Evolutionary conservation across 1,140 invertebrate species (phyloP).

Genomic region (Ceratosolen fusciceps): DNA sequence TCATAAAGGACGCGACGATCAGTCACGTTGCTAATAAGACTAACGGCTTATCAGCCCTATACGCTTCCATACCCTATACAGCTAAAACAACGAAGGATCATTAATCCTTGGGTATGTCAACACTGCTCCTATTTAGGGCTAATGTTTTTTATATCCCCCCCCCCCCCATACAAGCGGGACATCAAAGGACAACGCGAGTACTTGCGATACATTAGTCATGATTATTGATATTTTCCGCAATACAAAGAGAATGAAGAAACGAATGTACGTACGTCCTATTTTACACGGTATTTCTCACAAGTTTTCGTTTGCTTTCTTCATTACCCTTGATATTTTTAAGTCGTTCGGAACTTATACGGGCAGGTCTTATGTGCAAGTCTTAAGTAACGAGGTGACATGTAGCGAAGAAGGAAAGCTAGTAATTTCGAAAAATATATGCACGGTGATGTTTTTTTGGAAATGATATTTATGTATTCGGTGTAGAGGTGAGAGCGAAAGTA

Average conservation of each 20-base stretch:
- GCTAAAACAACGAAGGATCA: neutral
- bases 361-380: too few relatives aligned
- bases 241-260: too few relatives aligned
- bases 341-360: too few relatives aligned
- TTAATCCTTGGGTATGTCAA: neutral
- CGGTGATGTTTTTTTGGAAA: neutral
- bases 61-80: neutral
- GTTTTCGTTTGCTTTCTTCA: too few relatives aligned
- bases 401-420: neutral
- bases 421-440: neutral
- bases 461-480: neutral
- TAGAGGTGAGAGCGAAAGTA: slow-evolving; percentile 11
- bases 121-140: neutral
- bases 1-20: neutral
- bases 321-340: too few relatives aligned
- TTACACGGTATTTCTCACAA: too few relatives aligned
- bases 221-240: neutral
- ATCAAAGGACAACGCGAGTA: neutral
- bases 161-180: neutral
- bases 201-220: neutral
- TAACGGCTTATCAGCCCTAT: slow-evolving; percentile 22
- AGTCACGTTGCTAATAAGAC: slow-evolving; percentile 34
- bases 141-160: neutral
- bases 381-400: too few relatives aligned
- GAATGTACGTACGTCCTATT: too few relatives aligned